Evolutionary conservation across 2,888 invertebrate species (phyloP).

Genomic region (Belgica antarctica): DNA sequence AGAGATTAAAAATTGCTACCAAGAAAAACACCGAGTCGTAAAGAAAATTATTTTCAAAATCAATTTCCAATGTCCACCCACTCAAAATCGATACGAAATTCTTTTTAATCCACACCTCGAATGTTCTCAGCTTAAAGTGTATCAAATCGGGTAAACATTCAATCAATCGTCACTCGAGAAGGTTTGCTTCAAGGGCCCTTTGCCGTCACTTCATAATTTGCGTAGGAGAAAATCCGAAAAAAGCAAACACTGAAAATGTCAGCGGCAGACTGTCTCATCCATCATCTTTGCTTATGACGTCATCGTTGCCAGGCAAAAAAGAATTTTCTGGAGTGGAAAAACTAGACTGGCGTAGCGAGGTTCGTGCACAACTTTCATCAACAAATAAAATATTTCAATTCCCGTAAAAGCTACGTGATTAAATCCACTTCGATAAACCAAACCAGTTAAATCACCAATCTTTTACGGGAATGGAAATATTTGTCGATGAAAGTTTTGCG

Average conservation of each 20-base stretch:
- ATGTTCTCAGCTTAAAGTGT: not conserved
- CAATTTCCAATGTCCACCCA: too few species aligned
- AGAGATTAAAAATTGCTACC: too few species aligned
- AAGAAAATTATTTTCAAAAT: too few species aligned
- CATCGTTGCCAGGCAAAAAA: conserved; percentile 4
- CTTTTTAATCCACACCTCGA: not conserved
- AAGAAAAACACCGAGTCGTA: too few species aligned
- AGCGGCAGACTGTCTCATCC: conserved; percentile 18
- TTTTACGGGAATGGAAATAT: too few species aligned
- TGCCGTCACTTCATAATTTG: not conserved
- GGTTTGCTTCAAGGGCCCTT: conserved; percentile 8
- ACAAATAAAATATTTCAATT: too few species aligned
- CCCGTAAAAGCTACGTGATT: too few species aligned
- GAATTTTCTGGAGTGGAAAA: not conserved
- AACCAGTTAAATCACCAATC: too few species aligned
- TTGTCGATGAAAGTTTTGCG: not conserved
- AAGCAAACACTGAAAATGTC: conserved; percentile 32
- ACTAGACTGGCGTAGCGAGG: too few species aligned
- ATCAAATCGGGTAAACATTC: not conserved
- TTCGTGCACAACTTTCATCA: too few species aligned
- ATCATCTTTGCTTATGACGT: conserved; percentile 32
- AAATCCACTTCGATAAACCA: too few species aligned
- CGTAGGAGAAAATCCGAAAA: conserved; percentile 1
- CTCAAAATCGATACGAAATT: not conserved
- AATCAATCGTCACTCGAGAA: too few species aligned